These are phyloP conservation scores for Whitmania pigra DNA, from an alignment of 1,140 invertebrate species.

Conservation along the genomic window DNA sequence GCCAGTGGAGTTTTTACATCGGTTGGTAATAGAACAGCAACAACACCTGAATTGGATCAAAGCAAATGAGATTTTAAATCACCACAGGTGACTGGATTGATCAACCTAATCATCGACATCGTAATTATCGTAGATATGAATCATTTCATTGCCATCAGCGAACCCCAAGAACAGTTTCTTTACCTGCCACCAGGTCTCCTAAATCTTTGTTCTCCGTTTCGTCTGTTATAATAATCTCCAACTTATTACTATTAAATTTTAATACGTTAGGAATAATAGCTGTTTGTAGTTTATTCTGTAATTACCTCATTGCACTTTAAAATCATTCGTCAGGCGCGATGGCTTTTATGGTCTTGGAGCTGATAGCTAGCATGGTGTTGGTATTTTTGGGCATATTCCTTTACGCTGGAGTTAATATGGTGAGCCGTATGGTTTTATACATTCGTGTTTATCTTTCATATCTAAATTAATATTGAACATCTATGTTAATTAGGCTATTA, in stretches of 20 bases:
- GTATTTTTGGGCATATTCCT: slow-evolving; percentile 1
- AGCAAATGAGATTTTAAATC: neutral
- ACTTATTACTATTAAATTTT: no score
- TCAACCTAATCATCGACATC: slow-evolving; percentile 23
- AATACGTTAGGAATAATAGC: no score
- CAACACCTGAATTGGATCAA: neutral
- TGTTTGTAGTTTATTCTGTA: neutral
- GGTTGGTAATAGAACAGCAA: slow-evolving; percentile 46
- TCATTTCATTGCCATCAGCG: slow-evolving; percentile 7
- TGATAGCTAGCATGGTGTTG: neutral
- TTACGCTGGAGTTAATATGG: slow-evolving; percentile 17
- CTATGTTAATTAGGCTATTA: no score
- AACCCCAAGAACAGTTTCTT: slow-evolving; percentile 18
- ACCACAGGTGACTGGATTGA: slow-evolving; percentile 9
- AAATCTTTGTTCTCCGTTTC: no score
- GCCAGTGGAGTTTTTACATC: slow-evolving; percentile 60
- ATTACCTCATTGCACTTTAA: neutral
- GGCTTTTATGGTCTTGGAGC: slow-evolving; percentile 15
- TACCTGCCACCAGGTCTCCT: slow-evolving; percentile 21
- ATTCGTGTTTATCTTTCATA: no score
- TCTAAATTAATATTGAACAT: no score
- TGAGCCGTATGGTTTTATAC: neutral
- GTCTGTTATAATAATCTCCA: no score
- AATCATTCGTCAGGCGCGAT: slow-evolving; percentile 7
- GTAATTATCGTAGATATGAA: slow-evolving; percentile 15